Percentiles rank a stretch among this genome's conserved stretches.
These are phyloP conservation scores for Folsomia manolachei DNA, from an alignment of 2,888 invertebrate species.

Conservation along the genomic window DNA sequence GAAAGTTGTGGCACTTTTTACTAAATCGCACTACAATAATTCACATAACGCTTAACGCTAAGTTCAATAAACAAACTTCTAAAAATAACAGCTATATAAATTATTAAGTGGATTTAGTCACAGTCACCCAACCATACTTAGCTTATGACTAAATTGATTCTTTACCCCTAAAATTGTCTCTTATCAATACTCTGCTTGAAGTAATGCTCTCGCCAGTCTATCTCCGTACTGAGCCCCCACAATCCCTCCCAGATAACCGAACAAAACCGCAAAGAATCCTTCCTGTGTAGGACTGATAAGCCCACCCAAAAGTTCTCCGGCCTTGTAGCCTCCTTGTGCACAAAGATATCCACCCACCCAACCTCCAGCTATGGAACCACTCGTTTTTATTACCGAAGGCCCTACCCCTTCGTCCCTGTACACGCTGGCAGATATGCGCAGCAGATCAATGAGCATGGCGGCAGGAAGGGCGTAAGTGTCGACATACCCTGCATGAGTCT, in stretches of 20 bases:
- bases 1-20: no score
- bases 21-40: no score
- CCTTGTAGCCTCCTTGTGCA: background rate
- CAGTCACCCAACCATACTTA: no score
- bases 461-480: conserved; percentile 5
- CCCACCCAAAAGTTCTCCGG: background rate
- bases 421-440: background rate
- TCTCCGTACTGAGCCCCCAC: conserved; percentile 1
- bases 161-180: background rate
- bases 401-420: conserved; percentile 5
- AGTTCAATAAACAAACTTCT: no score
- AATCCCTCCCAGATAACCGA: background rate
- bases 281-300: background rate
- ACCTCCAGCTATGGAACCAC: background rate
- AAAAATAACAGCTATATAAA: no score
- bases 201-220: background rate
- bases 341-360: background rate
- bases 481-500: background rate
- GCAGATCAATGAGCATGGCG: background rate
- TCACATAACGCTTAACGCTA: no score
- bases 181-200: background rate
- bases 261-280: background rate
- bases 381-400: background rate
- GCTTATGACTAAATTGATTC: no score
- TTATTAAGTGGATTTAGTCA: no score